A percentile compares a stretch with the other conserved stretches of the same genome.
phyloP scores from a whole-genome alignment of 2,888 invertebrate species.

The Fragum sueziense region DNA sequence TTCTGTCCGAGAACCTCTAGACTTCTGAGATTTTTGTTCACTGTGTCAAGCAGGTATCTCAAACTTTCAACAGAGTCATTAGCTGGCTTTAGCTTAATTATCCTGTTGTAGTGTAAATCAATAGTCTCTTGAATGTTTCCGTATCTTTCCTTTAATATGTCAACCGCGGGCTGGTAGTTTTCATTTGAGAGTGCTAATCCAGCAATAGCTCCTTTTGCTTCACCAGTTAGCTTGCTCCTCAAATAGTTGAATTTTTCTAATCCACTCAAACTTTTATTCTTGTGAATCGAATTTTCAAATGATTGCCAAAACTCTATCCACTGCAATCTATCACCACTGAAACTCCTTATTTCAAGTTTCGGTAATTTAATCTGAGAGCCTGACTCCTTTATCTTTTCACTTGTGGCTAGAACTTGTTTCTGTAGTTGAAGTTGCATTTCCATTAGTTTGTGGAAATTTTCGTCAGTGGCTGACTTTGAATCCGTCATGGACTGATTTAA shows the following conservation, averaged over 20 bases:
- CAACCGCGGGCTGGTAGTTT: constrained; percentile 32
- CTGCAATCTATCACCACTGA: constrained; percentile 21
- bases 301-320: constrained; percentile 29
- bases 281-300: constrained; percentile 9
- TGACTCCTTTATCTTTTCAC: not conserved
- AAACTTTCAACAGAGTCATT: constrained; percentile 31
- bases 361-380: constrained; percentile 13
- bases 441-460: not conserved
- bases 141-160: constrained; percentile 29
- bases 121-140: constrained; percentile 35
- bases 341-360: constrained; percentile 8
- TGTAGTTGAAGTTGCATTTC: not conserved
- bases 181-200: constrained; percentile 40
- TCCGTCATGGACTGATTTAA: not conserved
- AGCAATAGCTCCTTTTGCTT: constrained; percentile 27
- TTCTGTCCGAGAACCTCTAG: constrained; percentile 29
- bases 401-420: not conserved
- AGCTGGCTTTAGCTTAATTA: constrained; percentile 27
- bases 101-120: constrained; percentile 34
- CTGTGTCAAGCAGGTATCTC: constrained; percentile 16
- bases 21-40: constrained; percentile 26
- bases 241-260: constrained; percentile 27
- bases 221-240: constrained; percentile 31
- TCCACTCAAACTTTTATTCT: constrained; percentile 3
- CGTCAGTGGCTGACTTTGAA: not conserved